phyloP scores from a whole-genome alignment of 1,140 invertebrate genomes.

The Dysdera silvatica region DNA sequence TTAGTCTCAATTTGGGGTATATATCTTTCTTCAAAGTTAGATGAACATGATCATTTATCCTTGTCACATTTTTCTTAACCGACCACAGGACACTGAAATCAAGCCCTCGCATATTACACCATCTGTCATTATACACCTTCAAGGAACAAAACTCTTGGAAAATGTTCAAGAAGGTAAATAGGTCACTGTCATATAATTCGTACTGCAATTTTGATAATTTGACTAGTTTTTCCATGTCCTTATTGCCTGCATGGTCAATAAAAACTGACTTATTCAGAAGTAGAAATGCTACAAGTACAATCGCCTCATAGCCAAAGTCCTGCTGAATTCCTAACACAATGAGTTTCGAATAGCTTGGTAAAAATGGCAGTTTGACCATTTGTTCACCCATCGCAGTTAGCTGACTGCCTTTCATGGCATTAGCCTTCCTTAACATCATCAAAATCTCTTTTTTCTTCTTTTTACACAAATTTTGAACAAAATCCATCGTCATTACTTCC shows the following conservation, averaged over 20 bases:
- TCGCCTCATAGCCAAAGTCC: conserved; percentile 4
- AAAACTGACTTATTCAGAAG: not conserved
- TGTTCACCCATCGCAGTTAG: not conserved
- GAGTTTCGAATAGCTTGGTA: not conserved
- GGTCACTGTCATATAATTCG: not conserved
- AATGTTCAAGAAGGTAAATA: not conserved
- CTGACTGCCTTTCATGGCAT: not conserved
- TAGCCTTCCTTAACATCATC: not conserved
- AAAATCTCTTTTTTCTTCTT: not conserved
- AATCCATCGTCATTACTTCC: not conserved
- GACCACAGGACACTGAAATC: not conserved
- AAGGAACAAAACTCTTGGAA: not conserved
- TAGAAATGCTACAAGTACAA: conserved; percentile 14
- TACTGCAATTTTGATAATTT: conserved; percentile 9
- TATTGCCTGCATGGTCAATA: not conserved
- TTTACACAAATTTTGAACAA: not conserved
- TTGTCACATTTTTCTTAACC: not conserved
- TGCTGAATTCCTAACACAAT: conserved; percentile 1
- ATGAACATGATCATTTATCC: no score
- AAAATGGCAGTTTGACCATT: conserved; percentile 2
- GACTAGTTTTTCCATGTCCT: not conserved
- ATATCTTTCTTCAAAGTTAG: no score
- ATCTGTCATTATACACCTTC: not conserved
- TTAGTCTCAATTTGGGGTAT: no score
- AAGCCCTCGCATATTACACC: not conserved